Base-by-base conservation (phyloP, 2,797 vertebrate species). In the Ammospiza maritima region DNA sequence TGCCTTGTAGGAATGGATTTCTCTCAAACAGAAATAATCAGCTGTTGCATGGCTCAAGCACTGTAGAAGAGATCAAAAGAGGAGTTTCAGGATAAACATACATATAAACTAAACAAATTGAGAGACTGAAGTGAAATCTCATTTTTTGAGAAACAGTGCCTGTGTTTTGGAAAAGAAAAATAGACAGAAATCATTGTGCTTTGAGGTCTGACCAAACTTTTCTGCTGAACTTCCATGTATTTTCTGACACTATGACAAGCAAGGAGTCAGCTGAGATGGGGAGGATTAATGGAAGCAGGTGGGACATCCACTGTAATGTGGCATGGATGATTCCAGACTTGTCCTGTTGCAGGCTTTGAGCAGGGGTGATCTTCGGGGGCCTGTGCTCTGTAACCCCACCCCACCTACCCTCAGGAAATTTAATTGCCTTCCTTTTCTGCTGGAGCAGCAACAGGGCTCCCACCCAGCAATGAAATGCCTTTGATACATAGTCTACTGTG, bases 1-100 rank as follows among this genome's bases (percentile, higher is more conserved):
- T 60, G 70, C 27, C 65, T 80, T 74, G 19, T 57, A 70, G 56
- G 66, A 93, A 38, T 79, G 40, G 50, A 70, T 91, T 93, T 90
- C 66, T 92, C 48, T 77, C 60, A 83, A 70, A 93, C 25, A 95
- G 72, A 89, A 88, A 90, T 83, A 91, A 91, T 75, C 69, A 89
- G 56, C 79, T 93, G 56, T 90, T 57, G 70, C 30, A 42, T 50
- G 48, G 26, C 45, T 77, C 47, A 82, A 85, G 50, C 25, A 50
- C 53, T 67, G 11, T 29, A 90, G 20, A 56, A 91, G 38, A 65
- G 38, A 47, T 36, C 5, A 3, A 78, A 89, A 81, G 62, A 82
- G 11, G 20, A 78, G 3, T 34, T 90, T 65, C 73, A 73, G 38
- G 30, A 85, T 42, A 56, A 78, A 86, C 51, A 62, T 9, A 6